Percentiles rank a stretch among this genome's conserved stretches.
These are phyloP conservation scores for Petrocephalus schoutedeni DNA, from an alignment of 2,797 vertebrate genomes.

Conservation along the genomic window DNA sequence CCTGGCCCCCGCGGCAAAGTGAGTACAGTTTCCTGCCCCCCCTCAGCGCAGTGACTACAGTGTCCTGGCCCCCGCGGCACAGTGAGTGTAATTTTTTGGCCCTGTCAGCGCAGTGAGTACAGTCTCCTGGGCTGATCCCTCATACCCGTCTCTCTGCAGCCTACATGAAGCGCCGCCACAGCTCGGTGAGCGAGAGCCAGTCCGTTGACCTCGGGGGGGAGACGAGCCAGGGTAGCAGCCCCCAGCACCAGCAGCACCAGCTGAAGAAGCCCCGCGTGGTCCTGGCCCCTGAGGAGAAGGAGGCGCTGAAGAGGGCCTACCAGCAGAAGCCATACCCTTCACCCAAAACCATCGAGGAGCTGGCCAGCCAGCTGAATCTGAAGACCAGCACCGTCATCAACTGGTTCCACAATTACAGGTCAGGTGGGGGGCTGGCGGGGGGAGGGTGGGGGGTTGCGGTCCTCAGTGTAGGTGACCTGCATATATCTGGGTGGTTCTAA, in stretches of 20 bases:
- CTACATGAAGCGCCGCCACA: constrained; percentile 82
- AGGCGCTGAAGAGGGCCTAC: constrained; percentile 89
- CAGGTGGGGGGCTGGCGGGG: constrained; percentile 49
- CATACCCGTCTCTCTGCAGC: constrained; percentile 53
- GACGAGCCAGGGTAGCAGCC: constrained; percentile 74
- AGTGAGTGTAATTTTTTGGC: neutral
- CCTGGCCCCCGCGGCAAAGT: neutral
- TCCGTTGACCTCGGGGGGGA: constrained; percentile 68
- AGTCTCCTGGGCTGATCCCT: neutral
- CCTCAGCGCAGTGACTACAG: neutral
- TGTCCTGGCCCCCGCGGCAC: neutral
- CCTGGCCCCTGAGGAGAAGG: constrained; percentile 85
- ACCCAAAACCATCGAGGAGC: constrained; percentile 98
- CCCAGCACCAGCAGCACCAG: constrained; percentile 68
- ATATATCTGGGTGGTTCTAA: neutral
- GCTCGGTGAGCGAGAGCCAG: constrained; percentile 76
- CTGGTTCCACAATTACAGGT: constrained; percentile 99
- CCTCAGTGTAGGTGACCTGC: neutral
- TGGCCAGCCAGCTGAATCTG: constrained; percentile 96
- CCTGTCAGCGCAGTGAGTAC: neutral
- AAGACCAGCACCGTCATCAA: constrained; percentile 99
- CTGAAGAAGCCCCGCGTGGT: constrained; percentile 95
- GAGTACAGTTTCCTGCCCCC: neutral
- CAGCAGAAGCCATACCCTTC: constrained; percentile 99
- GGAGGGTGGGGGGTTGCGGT: neutral